Evolutionary conservation across 2,797 vertebrate genomes (phyloP).

Genomic region (Oophaga sylvatica): DNA sequence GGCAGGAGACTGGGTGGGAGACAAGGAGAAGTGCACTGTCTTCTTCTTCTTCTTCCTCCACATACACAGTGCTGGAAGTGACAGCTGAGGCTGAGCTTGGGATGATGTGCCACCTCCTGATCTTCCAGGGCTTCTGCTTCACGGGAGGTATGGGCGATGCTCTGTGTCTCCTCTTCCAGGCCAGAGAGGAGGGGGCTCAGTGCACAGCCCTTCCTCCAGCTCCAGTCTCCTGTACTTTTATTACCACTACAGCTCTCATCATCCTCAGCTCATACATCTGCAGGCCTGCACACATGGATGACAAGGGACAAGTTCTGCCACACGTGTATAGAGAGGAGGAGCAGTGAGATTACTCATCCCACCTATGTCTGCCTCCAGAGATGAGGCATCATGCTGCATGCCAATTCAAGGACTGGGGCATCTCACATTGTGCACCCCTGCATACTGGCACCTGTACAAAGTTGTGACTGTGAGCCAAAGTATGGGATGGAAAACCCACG

Average conservation of each 20-base stretch:
- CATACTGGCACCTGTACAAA: too few relatives aligned
- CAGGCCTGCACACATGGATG: too few relatives aligned
- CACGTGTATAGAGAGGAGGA: slow-evolving; percentile 5
- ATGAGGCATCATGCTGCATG: neutral
- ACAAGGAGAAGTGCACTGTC: slow-evolving; percentile 52
- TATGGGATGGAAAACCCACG: neutral
- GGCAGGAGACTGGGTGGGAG: slow-evolving; percentile 62
- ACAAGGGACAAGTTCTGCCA: neutral
- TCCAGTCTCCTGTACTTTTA: slow-evolving; percentile 32
- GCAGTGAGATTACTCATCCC: neutral
- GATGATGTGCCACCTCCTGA: slow-evolving; percentile 33
- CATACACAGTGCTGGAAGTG: slow-evolving; percentile 49
- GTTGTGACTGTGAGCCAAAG: too few relatives aligned
- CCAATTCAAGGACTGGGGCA: too few relatives aligned
- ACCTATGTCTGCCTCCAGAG: neutral
- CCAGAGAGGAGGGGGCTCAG: slow-evolving; percentile 41
- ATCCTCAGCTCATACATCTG: neutral
- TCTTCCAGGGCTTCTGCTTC: slow-evolving; percentile 37
- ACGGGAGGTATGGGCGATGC: slow-evolving; percentile 52
- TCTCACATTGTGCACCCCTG: too few relatives aligned
- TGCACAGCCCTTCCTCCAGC: slow-evolving; percentile 31
- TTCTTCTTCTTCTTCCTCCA: neutral
- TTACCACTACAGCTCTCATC: neutral
- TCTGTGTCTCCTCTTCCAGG: slow-evolving; percentile 47
- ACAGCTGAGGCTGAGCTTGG: slow-evolving; percentile 25